Conservation (phyloP, 2,113 vertebrate genomes). For the Oxyura jamaicensis region DNA sequence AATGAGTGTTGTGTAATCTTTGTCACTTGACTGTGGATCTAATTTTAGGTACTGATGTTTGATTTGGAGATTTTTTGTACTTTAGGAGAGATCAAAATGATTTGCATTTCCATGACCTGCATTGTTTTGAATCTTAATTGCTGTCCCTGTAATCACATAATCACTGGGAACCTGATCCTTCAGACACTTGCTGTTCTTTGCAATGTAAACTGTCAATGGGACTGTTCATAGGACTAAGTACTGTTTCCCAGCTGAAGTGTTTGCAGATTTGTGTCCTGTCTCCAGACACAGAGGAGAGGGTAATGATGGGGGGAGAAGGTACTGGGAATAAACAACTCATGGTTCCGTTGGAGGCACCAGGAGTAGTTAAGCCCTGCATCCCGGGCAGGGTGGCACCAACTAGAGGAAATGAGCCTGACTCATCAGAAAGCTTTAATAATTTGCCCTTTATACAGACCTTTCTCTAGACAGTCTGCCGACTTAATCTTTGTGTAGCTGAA, state of each 20-base stretch:
- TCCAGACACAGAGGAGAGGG: not conserved
- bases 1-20: conserved; percentile 15
- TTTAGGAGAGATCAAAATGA: not conserved
- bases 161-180: not conserved
- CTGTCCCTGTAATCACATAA: not conserved
- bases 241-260: not conserved
- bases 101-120: not conserved
- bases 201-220: not conserved
- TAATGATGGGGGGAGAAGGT: not conserved
- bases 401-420: not conserved
- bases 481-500: not conserved
- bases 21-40: conserved; percentile 7
- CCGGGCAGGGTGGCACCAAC: not conserved
- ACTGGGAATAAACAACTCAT: not conserved
- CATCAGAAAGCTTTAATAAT: not conserved
- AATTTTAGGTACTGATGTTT: conserved; percentile 39
- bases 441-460: not conserved
- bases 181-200: not conserved
- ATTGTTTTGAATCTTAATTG: not conserved
- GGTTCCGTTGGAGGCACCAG: not conserved
- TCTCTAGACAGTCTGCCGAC: not conserved
- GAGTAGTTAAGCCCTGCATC: not conserved
- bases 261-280: not conserved
- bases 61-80: conserved; percentile 19
- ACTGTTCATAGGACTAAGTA: not conserved